Conservation (phyloP, 2,888 invertebrate species). For the Tubulanus polymorphus region DNA sequence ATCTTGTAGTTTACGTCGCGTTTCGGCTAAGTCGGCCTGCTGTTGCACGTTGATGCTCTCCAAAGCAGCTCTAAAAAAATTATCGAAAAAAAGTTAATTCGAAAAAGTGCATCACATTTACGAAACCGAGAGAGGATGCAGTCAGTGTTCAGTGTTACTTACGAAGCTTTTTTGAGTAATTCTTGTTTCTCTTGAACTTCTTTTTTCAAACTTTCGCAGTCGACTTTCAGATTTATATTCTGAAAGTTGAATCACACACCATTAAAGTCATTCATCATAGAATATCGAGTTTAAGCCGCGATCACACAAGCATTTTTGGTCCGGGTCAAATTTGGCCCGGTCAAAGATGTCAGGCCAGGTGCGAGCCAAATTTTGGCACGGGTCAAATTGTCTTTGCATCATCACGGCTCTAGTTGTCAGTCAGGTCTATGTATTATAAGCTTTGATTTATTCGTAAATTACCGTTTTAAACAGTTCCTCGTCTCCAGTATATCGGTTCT, state of each 20-base stretch:
- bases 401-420: background rate
- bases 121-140: background rate
- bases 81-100: no score
- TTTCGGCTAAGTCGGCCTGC: constrained; percentile 22
- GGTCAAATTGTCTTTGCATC: background rate
- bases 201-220: constrained; percentile 45
- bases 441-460: no score
- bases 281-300: no score
- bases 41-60: constrained; percentile 31
- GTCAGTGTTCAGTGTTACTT: constrained; percentile 61
- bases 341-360: background rate
- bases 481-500: constrained; percentile 63
- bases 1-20: constrained; percentile 6
- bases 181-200: constrained; percentile 76
- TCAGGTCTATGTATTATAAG: no score
- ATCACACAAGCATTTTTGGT: no score
- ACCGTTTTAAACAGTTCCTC: constrained; percentile 65
- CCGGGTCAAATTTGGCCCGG: no score
- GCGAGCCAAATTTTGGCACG: no score
- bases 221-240: constrained; percentile 50
- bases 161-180: constrained; percentile 77
- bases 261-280: no score
- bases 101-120: background rate
- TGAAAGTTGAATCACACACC: no score
- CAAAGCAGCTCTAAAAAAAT: constrained; percentile 29